Percentiles rank a stretch among this genome's conserved stretches.
Evolutionary conservation across 2,797 vertebrate species (phyloP).

Genomic region (Oryzias sinensis): DNA sequence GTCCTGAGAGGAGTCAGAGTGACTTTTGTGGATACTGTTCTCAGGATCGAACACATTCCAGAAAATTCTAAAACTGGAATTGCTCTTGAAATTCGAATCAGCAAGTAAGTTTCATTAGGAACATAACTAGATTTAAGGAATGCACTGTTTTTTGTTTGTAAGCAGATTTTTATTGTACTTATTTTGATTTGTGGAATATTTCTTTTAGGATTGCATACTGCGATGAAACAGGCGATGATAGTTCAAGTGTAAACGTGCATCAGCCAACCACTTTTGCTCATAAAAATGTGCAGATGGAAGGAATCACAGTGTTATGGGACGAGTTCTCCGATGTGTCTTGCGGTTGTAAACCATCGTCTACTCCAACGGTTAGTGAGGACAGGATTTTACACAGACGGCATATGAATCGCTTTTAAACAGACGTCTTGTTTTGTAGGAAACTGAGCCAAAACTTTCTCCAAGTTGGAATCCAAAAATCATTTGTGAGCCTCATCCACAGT

Average conservation of each 20-base stretch:
- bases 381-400: not conserved
- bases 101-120: constrained; percentile 79
- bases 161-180: not conserved
- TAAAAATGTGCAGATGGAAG: constrained; percentile 91
- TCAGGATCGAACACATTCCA: constrained; percentile 92
- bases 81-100: constrained; percentile 91
- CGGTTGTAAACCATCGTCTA: constrained; percentile 86
- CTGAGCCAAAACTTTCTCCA: constrained; percentile 95
- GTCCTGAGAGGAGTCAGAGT: constrained; percentile 96
- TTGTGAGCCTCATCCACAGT: constrained; percentile 95
- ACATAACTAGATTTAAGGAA: not conserved
- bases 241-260: constrained; percentile 89
- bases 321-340: constrained; percentile 91
- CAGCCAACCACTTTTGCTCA: constrained; percentile 94
- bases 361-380: constrained; percentile 80
- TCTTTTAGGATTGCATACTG: constrained; percentile 88
- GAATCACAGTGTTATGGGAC: constrained; percentile 92
- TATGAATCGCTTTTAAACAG: not conserved
- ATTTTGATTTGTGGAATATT: constrained; percentile 16
- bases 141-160: not conserved
- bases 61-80: constrained; percentile 97
- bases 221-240: constrained; percentile 91
- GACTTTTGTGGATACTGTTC: constrained; percentile 93
- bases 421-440: constrained; percentile 78
- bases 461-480: constrained; percentile 99